Evolutionary conservation across 1,140 invertebrate genomes (phyloP), one percentile per base, ranked within the genome.

Genomic region (Ips nitidus): DNA sequence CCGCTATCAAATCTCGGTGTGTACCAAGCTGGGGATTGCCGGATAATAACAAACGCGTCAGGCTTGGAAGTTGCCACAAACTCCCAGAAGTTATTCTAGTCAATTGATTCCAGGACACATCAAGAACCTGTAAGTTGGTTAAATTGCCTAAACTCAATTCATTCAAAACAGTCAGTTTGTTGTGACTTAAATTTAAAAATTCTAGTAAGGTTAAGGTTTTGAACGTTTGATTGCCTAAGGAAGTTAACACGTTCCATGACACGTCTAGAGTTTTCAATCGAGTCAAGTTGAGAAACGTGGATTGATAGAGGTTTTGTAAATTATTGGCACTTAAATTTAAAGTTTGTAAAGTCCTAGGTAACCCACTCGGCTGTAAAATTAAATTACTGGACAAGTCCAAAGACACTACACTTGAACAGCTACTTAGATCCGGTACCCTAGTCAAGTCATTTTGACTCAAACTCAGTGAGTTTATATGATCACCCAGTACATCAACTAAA

Each of bases 21-120:
- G 80, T 80, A 40, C 84, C 88, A 61, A 88, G 82, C 64, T 86
- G 79, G 3, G 86, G 86, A 80, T 93, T 93, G 74, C 88, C 88
- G 40, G 89, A 88, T 41, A 95, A 83, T 67, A 91, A 84, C 41
- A 96, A 82, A 61, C 89, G 86, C n/a, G 90, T 88, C 55, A 95
- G 81, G 74, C 90, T 89, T 1, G 88, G 87, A 59, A 95, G 83
- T 78, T 91, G 87, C 22, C 22, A 22, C 72, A 95, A 82, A 41
- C 90, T 87, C 38, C 88, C 88, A 6, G 90, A 87, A 4, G 88
- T 87, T 4, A 93, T 84, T 60, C 84, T 84, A 8, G 84, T 82
- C 47, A 95, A 82, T 43, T 85, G 84, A 81, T 96, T 95, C 67
- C 89, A 83, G 7, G 92, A 92, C 3, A 95, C 83, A 73, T 95